These are phyloP conservation scores for Tachystola acroxantha DNA, from an alignment of 2,888 invertebrate species.

Conservation along the genomic window DNA sequence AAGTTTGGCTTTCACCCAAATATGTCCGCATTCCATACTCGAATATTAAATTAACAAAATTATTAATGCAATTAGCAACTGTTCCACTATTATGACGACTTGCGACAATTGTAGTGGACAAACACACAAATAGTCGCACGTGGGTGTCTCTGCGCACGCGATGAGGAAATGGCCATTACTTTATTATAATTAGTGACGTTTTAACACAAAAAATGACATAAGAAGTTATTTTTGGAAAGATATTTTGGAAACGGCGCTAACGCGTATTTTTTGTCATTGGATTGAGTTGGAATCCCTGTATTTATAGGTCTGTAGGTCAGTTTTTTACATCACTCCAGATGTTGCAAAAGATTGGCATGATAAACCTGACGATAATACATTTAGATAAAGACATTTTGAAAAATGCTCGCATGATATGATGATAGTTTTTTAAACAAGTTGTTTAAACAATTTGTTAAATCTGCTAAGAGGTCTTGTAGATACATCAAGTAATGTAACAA, in stretches of 20 bases:
- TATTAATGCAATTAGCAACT: constrained; percentile 10
- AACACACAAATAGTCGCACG: constrained; percentile 4
- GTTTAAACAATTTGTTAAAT: too few relatives aligned
- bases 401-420: too few relatives aligned
- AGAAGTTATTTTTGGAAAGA: constrained; percentile 1
- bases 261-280: background rate
- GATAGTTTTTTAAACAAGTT: too few relatives aligned
- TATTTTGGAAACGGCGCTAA: constrained; percentile 8
- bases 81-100: constrained; percentile 1
- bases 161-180: constrained; percentile 5
- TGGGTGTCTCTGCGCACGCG: constrained; percentile 1
- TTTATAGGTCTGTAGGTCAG: constrained; percentile 2
- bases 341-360: background rate
- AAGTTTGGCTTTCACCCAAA: background rate
- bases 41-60: constrained; percentile 7
- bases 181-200: constrained; percentile 10
- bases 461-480: background rate
- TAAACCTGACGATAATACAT: too few relatives aligned
- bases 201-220: constrained; percentile 3
- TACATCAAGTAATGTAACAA: constrained; percentile 11
- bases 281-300: background rate
- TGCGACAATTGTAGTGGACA: constrained; percentile 9
- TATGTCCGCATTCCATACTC: background rate
- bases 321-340: background rate
- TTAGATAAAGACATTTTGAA: too few relatives aligned